Percentiles rank a stretch among this genome's conserved stretches.
phyloP scores from a whole-genome alignment of 1,140 invertebrate species.

The Brevipalpus yothersi region DNA sequence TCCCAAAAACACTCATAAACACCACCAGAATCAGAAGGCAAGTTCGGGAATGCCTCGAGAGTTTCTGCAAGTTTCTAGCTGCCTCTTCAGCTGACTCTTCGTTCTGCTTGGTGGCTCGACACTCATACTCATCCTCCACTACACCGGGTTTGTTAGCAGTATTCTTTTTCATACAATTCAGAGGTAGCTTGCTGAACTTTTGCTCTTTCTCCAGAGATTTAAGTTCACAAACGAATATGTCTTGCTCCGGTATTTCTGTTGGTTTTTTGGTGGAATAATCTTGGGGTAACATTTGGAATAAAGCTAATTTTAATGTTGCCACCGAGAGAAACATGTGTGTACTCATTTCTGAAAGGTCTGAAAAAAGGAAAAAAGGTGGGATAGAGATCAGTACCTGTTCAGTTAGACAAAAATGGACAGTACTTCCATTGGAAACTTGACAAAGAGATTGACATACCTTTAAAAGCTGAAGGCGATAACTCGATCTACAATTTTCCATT shows the following conservation, averaged over 20 bases:
- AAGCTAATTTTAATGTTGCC: too few species aligned
- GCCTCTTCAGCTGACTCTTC: slow-evolving; percentile 29
- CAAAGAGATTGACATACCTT: too few species aligned
- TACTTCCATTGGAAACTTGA: too few species aligned
- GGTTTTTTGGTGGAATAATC: slow-evolving; percentile 72
- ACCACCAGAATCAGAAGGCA: slow-evolving; percentile 15
- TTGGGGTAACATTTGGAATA: too few species aligned
- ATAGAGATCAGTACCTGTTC: too few species aligned
- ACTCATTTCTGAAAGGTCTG: too few species aligned
- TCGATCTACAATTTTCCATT: too few species aligned
- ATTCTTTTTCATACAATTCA: slow-evolving; percentile 11
- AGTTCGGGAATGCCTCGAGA: background rate
- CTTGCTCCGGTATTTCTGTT: slow-evolving; percentile 74
- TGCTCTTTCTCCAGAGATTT: slow-evolving; percentile 70
- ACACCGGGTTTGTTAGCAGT: slow-evolving; percentile 31
- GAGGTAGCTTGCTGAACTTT: slow-evolving; percentile 41
- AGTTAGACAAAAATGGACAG: too few species aligned
- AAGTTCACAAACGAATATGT: slow-evolving; percentile 80
- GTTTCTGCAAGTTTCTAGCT: slow-evolving; percentile 6
- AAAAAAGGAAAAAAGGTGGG: too few species aligned
- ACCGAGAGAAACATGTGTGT: too few species aligned
- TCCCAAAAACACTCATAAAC: slow-evolving; percentile 77
- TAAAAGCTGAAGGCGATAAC: too few species aligned
- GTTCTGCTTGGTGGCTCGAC: slow-evolving; percentile 59
- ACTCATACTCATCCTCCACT: slow-evolving; percentile 86